Conservation (phyloP, 2,797 vertebrate species). For the Chrysolophus pictus region DNA sequence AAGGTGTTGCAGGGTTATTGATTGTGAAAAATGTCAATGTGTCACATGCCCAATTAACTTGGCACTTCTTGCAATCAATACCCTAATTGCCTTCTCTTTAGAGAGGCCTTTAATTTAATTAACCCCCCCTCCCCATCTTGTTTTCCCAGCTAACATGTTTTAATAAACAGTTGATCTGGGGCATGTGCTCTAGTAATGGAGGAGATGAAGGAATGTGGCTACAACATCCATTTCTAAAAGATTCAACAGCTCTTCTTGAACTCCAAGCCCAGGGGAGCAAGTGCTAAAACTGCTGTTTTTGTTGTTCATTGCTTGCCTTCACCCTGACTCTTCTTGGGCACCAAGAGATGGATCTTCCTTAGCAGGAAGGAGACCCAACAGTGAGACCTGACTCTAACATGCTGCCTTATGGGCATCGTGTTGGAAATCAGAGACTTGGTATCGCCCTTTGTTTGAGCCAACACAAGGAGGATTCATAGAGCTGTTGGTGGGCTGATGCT, state of each 20-base stretch:
- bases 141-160: constrained; percentile 43
- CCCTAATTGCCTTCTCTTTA: constrained; percentile 71
- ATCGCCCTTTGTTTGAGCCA: background rate
- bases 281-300: background rate
- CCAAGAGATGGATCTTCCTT: background rate
- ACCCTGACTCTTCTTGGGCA: background rate
- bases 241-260: background rate
- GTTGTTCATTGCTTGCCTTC: background rate
- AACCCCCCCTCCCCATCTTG: background rate
- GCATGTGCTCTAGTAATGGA: background rate
- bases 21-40: constrained; percentile 72
- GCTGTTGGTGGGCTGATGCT: background rate
- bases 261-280: background rate
- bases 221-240: background rate
- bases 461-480: background rate
- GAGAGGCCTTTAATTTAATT: constrained; percentile 74
- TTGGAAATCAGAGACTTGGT: background rate
- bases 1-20: constrained; percentile 69
- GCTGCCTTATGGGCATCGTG: background rate
- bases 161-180: constrained; percentile 29
- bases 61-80: constrained; percentile 72
- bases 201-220: background rate
- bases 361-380: background rate
- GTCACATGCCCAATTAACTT: constrained; percentile 74
- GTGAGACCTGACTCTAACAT: background rate